A percentile compares a stretch with the other conserved stretches of the same genome.
These are phyloP conservation scores for Cheilosia vulpina DNA, from an alignment of 2,888 invertebrate species.

Conservation along the genomic window DNA sequence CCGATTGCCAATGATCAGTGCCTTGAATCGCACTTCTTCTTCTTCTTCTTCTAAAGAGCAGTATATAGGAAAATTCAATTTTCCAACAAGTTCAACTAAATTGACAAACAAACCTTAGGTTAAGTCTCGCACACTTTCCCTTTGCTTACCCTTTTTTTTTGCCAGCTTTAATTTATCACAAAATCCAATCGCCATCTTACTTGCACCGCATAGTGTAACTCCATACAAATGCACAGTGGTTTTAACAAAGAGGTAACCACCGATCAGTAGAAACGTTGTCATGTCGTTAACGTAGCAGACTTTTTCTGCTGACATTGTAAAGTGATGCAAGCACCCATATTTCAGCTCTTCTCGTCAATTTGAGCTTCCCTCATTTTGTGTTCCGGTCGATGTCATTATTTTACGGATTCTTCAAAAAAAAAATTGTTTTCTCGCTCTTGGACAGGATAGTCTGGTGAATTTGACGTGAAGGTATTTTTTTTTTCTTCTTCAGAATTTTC, in stretches of 20 bases:
- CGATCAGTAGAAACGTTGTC: slow-evolving; percentile 25
- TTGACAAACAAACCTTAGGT: too few species aligned
- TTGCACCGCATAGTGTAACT: background rate
- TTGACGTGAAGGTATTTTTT: slow-evolving; percentile 11
- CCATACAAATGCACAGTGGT: background rate
- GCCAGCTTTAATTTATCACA: too few species aligned
- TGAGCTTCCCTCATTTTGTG: background rate
- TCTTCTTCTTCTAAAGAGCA: too few species aligned
- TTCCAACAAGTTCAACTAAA: too few species aligned
- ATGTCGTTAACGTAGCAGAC: slow-evolving; percentile 43
- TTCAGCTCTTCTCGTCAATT: background rate
- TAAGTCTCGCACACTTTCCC: too few species aligned
- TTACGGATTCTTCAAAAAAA: slow-evolving; percentile 12
- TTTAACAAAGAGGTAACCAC: background rate
- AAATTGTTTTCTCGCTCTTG: background rate
- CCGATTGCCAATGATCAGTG: too few species aligned
- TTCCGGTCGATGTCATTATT: slow-evolving; percentile 13
- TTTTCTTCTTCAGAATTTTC: background rate
- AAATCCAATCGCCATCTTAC: background rate
- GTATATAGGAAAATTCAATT: too few species aligned
- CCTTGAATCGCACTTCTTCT: too few species aligned
- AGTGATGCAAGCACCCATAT: slow-evolving; percentile 23
- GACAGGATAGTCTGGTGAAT: slow-evolving; percentile 7
- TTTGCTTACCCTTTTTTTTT: too few species aligned
- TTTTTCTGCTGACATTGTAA: slow-evolving; percentile 28